Evolutionary conservation across 2,113 vertebrate genomes (phyloP), one percentile per base, ranked within the genome.

Genomic region (Arenaria interpres): DNA sequence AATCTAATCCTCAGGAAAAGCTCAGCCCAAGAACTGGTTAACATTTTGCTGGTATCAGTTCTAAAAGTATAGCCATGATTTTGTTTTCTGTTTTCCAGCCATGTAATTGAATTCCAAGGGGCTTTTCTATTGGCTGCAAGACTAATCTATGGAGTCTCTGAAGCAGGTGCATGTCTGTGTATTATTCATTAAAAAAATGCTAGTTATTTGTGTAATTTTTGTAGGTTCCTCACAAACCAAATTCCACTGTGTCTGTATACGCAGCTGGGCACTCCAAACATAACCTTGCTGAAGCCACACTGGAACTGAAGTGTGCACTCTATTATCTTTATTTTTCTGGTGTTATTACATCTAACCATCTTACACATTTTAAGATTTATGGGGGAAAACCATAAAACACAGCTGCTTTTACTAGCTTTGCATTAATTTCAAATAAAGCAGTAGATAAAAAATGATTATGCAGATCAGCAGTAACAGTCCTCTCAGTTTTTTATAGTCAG

Each of bases 151-250:
- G 92, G 96, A 97, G 96, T 97, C 85, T 89, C 95, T 88, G 89
- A 97, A 97, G 96, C 98, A 98, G 98, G 98, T 98, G 98, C 94
- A 97, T 96, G 97, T 97, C 98, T 98, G 92, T 96, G 89, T 94
- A 97, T 98, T 97, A 97, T 97, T 97, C 97, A 97, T 98, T 98
- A 90, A 97, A 97, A 96, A 98, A 98, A 97, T 97, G 90, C 13
- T 92, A 98, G 96, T 96, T 98, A 98, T 98, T 97, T 98, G 90
- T 97, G 95, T 96, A 93, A 98, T 98, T 98, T 98, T 92, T 95
- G 91, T 95, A 98, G 93, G 89, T 96, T 95, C 62, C 83, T 97
- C 90, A 95, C 94, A 98, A 98, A 97, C 89, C 91, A 95, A 97
- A 98, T 98, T 98, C 96, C 96, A 97, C 73, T 96, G 76, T 0